These are phyloP conservation scores for Hesperia comma DNA, from an alignment of 2,888 invertebrate species.

Conservation along the genomic window DNA sequence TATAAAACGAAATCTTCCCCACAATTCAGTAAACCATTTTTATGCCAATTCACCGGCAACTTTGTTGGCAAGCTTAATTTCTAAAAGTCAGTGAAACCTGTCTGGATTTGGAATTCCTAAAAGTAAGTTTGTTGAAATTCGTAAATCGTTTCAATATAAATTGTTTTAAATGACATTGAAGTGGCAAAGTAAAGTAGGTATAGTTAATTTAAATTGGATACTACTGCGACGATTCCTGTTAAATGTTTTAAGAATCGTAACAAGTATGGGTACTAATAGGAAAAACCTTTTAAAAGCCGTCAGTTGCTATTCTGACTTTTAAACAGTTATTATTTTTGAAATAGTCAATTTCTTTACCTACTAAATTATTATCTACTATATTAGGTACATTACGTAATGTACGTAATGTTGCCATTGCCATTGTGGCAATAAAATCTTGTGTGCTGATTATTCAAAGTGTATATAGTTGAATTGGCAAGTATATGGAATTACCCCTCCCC, in stretches of 20 bases:
- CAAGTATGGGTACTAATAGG: too few relatives aligned
- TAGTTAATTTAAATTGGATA: background rate
- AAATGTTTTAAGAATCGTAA: background rate
- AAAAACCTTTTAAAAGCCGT: too few relatives aligned
- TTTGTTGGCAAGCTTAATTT: constrained; percentile 12
- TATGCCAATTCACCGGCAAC: background rate
- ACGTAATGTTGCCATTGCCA: too few relatives aligned
- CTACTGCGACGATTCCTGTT: background rate
- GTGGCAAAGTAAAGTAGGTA: background rate
- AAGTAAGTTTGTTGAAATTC: background rate
- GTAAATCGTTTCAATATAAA: background rate
- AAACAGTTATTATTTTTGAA: too few relatives aligned
- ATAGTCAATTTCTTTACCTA: too few relatives aligned
- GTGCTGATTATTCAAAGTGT: too few relatives aligned
- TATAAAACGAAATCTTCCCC: background rate
- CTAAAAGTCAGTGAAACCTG: background rate
- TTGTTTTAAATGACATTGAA: background rate
- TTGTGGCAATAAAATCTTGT: too few relatives aligned
- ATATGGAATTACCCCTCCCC: too few relatives aligned
- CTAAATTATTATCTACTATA: too few relatives aligned
- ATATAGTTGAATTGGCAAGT: too few relatives aligned
- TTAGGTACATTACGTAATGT: too few relatives aligned
- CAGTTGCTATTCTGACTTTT: too few relatives aligned
- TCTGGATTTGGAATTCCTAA: constrained; percentile 4
- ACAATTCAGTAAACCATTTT: background rate